These are phyloP conservation scores for Mixornis gularis DNA, from an alignment of 2,113 vertebrate genomes.

Conservation along the genomic window DNA sequence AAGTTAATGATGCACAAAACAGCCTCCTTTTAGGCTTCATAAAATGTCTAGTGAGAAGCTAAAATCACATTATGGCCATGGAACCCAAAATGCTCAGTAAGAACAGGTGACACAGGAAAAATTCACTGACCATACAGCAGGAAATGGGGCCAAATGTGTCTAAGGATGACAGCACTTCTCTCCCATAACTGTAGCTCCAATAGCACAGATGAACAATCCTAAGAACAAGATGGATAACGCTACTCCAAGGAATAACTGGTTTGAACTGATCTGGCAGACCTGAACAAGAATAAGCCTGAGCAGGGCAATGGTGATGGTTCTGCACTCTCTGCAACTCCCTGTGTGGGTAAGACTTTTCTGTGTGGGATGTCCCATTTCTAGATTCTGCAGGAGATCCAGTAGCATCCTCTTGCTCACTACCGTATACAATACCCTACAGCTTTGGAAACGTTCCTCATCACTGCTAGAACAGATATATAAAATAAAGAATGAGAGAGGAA, in stretches of 20 bases:
- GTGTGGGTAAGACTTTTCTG: neutral
- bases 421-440: neutral
- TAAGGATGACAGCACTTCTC: neutral
- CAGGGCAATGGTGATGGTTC: neutral
- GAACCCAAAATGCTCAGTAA: neutral
- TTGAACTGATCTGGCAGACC: neutral
- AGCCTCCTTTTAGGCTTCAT: neutral
- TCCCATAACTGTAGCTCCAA: fast-evolving
- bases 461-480: neutral
- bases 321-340: neutral
- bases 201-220: neutral
- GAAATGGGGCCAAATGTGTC: neutral
- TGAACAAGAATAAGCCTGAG: neutral
- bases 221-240: neutral
- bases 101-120: neutral
- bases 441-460: neutral
- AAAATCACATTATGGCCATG: neutral
- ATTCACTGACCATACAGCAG: neutral
- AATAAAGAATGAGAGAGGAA: neutral
- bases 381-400: neutral
- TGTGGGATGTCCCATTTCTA: neutral
- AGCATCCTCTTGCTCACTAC: neutral
- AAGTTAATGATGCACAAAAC: neutral
- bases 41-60: neutral
- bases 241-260: neutral